A percentile compares a stretch with the other conserved stretches of the same genome.
These are phyloP conservation scores for Odontamblyopus rebecca DNA, from an alignment of 2,797 vertebrate genomes.

Conservation along the genomic window DNA sequence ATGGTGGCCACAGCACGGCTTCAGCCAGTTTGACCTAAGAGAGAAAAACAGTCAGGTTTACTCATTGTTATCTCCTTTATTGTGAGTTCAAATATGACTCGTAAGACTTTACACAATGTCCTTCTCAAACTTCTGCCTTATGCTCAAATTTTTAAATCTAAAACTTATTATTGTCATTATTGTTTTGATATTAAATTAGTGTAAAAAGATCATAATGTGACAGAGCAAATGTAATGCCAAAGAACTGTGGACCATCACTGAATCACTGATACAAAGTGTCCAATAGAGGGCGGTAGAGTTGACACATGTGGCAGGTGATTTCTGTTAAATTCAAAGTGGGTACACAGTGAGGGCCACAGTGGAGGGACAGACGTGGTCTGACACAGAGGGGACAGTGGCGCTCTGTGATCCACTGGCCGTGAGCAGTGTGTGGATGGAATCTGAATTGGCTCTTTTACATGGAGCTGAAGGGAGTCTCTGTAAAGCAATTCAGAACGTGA, in stretches of 20 bases:
- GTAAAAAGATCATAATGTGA: not conserved
- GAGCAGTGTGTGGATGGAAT: constrained; percentile 58
- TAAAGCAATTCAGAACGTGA: constrained; percentile 35
- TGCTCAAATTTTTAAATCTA: not conserved
- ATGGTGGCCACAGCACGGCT: constrained; percentile 94
- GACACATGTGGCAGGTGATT: constrained; percentile 26
- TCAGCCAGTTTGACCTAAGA: constrained; percentile 94
- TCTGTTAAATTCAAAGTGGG: constrained; percentile 28
- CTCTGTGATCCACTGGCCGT: constrained; percentile 66
- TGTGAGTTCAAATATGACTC: not conserved
- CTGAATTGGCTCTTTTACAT: constrained; percentile 51
- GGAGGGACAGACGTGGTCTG: constrained; percentile 39
- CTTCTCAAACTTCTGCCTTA: not conserved
- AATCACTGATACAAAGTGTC: constrained; percentile 4
- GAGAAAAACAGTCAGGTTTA: not conserved
- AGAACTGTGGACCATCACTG: too few relatives aligned
- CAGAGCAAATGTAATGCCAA: constrained; percentile 14
- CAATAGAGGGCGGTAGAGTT: constrained; percentile 60
- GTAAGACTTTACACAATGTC: not conserved
- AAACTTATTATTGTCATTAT: not conserved
- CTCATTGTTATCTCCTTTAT: not conserved
- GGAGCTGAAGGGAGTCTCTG: constrained; percentile 63
- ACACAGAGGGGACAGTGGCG: constrained; percentile 58
- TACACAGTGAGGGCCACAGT: constrained; percentile 23
- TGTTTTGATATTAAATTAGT: too few relatives aligned